Evolutionary conservation across 2,888 invertebrate genomes (phyloP).

Genomic region (Hydrotaea cyrtoneurina): DNA sequence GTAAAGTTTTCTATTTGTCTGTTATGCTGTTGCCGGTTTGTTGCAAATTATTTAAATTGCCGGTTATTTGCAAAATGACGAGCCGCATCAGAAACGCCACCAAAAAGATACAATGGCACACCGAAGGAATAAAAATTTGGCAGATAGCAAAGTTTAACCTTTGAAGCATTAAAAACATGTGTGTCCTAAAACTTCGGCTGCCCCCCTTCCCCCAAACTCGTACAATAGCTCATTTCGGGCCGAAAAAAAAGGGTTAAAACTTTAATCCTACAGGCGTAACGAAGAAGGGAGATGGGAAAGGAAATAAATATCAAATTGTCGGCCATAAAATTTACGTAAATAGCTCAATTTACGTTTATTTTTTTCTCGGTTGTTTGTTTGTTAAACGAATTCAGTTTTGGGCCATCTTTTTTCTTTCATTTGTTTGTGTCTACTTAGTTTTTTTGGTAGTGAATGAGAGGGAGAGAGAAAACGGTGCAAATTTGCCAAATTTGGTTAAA

Average conservation of each 20-base stretch:
- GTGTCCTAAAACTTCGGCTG: slow-evolving; percentile 35
- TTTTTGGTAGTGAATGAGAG: not conserved
- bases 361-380: slow-evolving; percentile 19
- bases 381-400: not conserved
- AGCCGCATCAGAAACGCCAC: slow-evolving; percentile 10
- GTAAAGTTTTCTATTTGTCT: slow-evolving; percentile 45
- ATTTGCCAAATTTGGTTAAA: slow-evolving; percentile 76
- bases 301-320: slow-evolving; percentile 74
- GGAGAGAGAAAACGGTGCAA: slow-evolving; percentile 68
- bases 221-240: slow-evolving; percentile 53
- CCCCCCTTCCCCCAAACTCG: not conserved
- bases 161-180: slow-evolving; percentile 57
- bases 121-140: not conserved
- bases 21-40: slow-evolving; percentile 36
- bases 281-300: slow-evolving; percentile 15
- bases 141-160: slow-evolving; percentile 31
- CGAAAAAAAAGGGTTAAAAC: slow-evolving; percentile 50
- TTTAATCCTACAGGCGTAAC: slow-evolving; percentile 20
- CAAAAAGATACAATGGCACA: slow-evolving; percentile 2
- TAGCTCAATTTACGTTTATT: slow-evolving; percentile 77
- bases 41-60: slow-evolving; percentile 50
- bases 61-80: slow-evolving; percentile 41
- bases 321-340: slow-evolving; percentile 80
- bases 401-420: not conserved
- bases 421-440: not conserved